Percentiles rank a stretch among this genome's conserved stretches.
These are phyloP conservation scores for Antennarius maculatus DNA, from an alignment of 2,797 vertebrate genomes.

Conservation along the genomic window DNA sequence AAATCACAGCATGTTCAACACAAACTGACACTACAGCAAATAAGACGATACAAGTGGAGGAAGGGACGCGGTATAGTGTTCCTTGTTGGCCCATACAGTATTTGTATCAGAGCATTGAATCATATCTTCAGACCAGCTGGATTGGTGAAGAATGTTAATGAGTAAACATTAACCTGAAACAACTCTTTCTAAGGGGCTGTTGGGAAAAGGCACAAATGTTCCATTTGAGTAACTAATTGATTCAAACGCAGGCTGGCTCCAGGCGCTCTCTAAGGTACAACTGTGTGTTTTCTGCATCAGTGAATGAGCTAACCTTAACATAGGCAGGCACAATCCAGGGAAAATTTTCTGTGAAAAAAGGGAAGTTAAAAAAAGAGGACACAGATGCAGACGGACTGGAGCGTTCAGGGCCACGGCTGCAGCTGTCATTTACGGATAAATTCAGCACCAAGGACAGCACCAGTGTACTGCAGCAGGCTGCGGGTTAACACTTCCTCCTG, in stretches of 20 bases:
- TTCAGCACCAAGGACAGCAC: conserved; percentile 60
- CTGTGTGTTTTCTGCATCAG: conserved; percentile 10
- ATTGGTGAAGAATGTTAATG: conserved; percentile 32
- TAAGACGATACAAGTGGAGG: not conserved
- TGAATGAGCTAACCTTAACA: conserved; percentile 7
- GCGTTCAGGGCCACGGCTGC: conserved; percentile 48
- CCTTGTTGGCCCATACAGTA: not conserved
- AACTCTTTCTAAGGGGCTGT: conserved; percentile 22
- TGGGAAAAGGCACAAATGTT: conserved; percentile 29
- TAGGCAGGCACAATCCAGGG: conserved; percentile 30
- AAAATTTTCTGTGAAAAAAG: conserved; percentile 1
- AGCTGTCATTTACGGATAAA: not conserved
- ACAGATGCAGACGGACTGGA: not conserved
- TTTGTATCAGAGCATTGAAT: conserved; percentile 35
- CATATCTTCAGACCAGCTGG: conserved; percentile 27
- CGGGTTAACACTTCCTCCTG: not conserved
- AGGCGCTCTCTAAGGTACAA: conserved; percentile 15
- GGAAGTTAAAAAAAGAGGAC: not conserved
- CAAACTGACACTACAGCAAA: conserved; percentile 4
- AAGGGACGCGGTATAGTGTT: conserved; percentile 8
- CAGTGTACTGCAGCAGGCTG: not conserved
- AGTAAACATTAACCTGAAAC: conserved; percentile 36
- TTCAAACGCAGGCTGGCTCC: not conserved
- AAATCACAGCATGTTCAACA: not conserved
- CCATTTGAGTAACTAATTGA: conserved; percentile 26